Base-by-base conservation (phyloP, 2,797 vertebrate genomes). In the Notolepis coatsorum region DNA sequence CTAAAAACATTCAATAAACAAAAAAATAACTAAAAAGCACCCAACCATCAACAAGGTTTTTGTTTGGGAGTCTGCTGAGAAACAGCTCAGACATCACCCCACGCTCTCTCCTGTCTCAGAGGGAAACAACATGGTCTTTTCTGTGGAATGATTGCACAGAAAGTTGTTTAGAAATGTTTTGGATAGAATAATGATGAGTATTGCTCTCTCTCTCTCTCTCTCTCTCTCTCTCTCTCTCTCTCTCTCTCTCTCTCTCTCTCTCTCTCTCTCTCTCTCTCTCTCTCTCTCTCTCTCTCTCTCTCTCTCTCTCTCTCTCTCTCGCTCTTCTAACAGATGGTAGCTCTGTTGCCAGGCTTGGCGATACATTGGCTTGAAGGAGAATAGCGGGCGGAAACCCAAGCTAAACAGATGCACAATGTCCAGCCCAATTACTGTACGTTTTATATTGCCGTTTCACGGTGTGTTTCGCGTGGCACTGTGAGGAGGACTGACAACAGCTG, bases 121-220 rank as follows among this genome's bases (percentile, higher is more conserved):
- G 53, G 55, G 63, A 80, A 76, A 67, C 53, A 55, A 75, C 78
- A 78, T 63, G 61, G 61, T 65, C 57, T 62, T 65, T 69, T 66
- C 10, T 35, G 62, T 41, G 30, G 50, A 75, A 87, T 86, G 12
- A n/a, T 79, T 81, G 81, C 80, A 65, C 58, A 52, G 66, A 81
- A 81, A 77, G 82, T 77, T 84, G 84, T 87, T 80, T n/a, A n/a
- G n/a, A n/a, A 82, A 86, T 73, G 74, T 55, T 43, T 46, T 60
- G 35, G 7, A 23, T 48, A 35, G 62, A 58, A 73, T 73, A 78
- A 82, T 85, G 68, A 61, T 62, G 80, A 69, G 80, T 79, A 57
- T 81, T 83, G 76, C 73, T 71, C 21, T 10, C 31, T 51, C 71
- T 35, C 60, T 73, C 21, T 10, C 31, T 51, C 71, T 35, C 60